A percentile compares a stretch with the other conserved stretches of the same genome.
These are phyloP conservation scores for Eutolmus rufibarbis DNA, from an alignment of 2,888 invertebrate species.

Conservation along the genomic window DNA sequence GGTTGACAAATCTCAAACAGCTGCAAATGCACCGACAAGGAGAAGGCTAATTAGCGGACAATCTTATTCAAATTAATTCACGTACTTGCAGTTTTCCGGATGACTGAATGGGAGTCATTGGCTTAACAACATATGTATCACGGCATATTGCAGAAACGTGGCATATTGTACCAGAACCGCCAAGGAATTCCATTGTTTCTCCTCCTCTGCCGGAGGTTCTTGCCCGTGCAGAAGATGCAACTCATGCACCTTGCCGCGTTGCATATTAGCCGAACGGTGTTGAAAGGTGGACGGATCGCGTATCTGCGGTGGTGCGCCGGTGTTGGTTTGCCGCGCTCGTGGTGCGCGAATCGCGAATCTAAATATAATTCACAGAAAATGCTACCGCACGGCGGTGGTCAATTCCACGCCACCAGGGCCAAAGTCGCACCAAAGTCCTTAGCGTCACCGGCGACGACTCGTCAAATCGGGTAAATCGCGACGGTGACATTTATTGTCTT, in stretches of 20 bases:
- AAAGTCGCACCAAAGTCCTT: neutral
- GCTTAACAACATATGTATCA: conserved; percentile 39
- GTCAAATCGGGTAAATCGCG: conserved; percentile 15
- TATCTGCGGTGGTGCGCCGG: neutral
- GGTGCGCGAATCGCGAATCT: neutral
- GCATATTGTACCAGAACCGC: conserved; percentile 37
- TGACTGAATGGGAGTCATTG: conserved; percentile 42
- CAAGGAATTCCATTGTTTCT: conserved; percentile 36
- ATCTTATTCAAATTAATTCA: conserved; percentile 44
- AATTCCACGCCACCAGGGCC: neutral
- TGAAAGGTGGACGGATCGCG: conserved; percentile 26
- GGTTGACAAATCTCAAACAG: conserved; percentile 25
- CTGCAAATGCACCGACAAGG: conserved; percentile 32
- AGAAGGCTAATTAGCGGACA: conserved; percentile 40
- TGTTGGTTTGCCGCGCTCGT: neutral
- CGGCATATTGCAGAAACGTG: conserved; percentile 41
- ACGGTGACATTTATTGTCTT: conserved; percentile 15
- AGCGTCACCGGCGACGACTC: neutral
- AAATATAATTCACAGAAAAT: neutral
- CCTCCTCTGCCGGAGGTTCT: neutral
- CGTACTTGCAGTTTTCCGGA: conserved; percentile 39
- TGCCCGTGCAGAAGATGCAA: neutral
- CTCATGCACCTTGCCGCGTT: conserved; percentile 24
- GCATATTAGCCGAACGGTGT: conserved; percentile 27
- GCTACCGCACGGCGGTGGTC: neutral